Conservation (phyloP, 2,888 invertebrate species). For the Trachelus iudaicus region DNA sequence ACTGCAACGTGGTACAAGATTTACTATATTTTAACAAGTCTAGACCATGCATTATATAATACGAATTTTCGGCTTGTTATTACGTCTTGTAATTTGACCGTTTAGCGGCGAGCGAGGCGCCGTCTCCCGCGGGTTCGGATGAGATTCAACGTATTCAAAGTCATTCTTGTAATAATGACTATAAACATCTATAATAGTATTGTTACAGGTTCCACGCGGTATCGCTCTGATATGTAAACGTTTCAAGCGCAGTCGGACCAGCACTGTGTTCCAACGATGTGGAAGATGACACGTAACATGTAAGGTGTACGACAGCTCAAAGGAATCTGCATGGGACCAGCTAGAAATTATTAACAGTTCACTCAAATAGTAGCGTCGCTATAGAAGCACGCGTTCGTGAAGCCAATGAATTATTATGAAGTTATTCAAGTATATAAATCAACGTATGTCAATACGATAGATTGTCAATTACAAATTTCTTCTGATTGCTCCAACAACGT, state of each 20-base stretch:
- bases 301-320: background rate
- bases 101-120: conserved; percentile 42
- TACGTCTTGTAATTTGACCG: conserved; percentile 54
- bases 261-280: background rate
- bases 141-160: conserved; percentile 56
- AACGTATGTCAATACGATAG: background rate
- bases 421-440: background rate
- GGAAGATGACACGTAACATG: background rate
- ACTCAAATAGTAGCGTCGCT: background rate
- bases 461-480: background rate
- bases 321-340: background rate
- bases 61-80: conserved; percentile 26
- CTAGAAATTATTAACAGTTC: background rate
- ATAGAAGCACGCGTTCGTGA: background rate
- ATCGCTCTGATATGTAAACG: background rate
- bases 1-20: background rate
- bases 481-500: background rate
- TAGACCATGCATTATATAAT: background rate
- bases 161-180: conserved; percentile 58
- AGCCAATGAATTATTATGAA: background rate
- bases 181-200: conserved; percentile 46
- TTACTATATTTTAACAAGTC: background rate
- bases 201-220: conserved; percentile 23
- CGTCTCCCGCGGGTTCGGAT: conserved; percentile 54
- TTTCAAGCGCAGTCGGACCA: background rate